Base-by-base conservation (phyloP, 2,797 vertebrate species). In the Atherinosoma microstoma region DNA sequence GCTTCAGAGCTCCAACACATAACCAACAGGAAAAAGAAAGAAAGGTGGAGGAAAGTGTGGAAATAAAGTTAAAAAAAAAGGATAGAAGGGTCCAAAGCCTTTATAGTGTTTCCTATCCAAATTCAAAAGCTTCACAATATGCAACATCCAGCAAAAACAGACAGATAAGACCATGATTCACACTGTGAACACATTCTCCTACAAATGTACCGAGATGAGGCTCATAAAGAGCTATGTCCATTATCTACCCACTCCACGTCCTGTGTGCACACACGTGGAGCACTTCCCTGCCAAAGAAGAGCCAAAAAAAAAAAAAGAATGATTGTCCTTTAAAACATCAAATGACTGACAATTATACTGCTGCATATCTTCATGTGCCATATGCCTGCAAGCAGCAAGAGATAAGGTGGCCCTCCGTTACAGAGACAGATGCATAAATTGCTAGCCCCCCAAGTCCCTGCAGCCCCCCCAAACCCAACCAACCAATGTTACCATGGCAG, bases 351-450 rank as follows among this genome's bases (percentile, higher is more conserved):
- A 85, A 65, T 57, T 73, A 67, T n/a, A 58, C 71, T 73, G 82
- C 86, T 76, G 80, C 85, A 79, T 90, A 90, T 94, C 92, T 89
- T 78, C 73, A 82, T 18, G 67, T 73, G 78, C 86, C 87, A 89
- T 83, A 76, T 69, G 88, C 72, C 85, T 85, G 83, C 36, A 83
- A 77, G 86, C 74, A 78, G 76, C 36, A 0, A 45, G 64, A 85
- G 91, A 94, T 93, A 92, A 92, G 85, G 68, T 69, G 4, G 24
- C 34, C 42, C 67, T 56, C 64, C 78, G 53, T 64, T 62, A 62
- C 56, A 58, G n/a, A 82, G 59, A 47, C 78, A 47, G 69, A 73
- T 59, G 79, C 84, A 65, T 84, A 58, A 79, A 75, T 84, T 68
- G 63, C 32, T 53, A 63, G 36, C 6, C 2, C 42, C 42, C 35